Conservation (phyloP, 2,888 invertebrate genomes). For the Lepidonotus clava region DNA sequence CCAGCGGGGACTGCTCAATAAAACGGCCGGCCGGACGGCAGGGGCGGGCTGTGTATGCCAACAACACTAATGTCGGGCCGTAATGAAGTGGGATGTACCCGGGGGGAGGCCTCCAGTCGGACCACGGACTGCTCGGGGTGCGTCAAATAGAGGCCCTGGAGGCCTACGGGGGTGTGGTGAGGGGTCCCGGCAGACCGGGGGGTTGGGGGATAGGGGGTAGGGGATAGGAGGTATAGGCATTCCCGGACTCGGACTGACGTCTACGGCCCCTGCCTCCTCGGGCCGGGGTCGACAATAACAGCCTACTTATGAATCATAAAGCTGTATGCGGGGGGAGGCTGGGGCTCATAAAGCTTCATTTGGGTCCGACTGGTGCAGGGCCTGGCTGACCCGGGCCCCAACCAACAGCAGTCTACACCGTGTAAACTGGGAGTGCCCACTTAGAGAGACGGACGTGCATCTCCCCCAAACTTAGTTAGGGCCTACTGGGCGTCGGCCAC, state of each 20-base stretch:
- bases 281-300: not conserved
- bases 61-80: not conserved
- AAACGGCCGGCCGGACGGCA: no score
- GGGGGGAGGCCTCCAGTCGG: not conserved
- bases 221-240: no score
- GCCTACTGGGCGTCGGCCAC: no score
- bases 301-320: conserved; percentile 36
- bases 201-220: not conserved
- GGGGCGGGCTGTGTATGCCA: not conserved
- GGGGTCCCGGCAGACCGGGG: not conserved
- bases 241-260: no score
- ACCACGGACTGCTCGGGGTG: not conserved
- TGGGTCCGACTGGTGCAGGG: not conserved
- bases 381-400: no score
- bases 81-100: conserved; percentile 13
- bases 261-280: not conserved
- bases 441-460: no score
- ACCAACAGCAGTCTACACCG: no score
- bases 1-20: no score
- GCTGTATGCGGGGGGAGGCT: not conserved
- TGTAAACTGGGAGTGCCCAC: no score
- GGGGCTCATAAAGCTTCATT: not conserved
- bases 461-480: no score
- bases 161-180: not conserved
- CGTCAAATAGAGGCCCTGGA: not conserved